Percentiles rank a stretch among this genome's conserved stretches.
Evolutionary conservation across 2,888 invertebrate species (phyloP).

Genomic region (Acrocera orbiculus): DNA sequence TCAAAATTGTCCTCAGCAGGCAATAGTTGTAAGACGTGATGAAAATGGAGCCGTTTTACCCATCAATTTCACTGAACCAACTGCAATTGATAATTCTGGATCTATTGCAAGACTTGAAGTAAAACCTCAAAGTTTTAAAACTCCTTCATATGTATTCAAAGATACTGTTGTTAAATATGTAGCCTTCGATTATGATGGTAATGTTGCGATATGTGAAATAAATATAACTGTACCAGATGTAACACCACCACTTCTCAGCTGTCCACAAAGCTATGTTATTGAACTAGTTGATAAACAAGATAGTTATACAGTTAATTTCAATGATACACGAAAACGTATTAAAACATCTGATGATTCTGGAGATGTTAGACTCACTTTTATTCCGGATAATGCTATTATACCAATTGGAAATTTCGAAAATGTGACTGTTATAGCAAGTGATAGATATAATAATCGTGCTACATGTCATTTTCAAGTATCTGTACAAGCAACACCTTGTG

Average conservation of each 20-base stretch:
- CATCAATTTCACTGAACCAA: conserved; percentile 84
- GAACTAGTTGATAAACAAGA: conserved; percentile 80
- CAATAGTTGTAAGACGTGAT: conserved; percentile 76
- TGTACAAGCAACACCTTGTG: conserved; percentile 84
- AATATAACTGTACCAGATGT: conserved; percentile 89
- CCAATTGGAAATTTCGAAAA: conserved; percentile 78
- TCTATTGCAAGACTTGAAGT: conserved; percentile 85
- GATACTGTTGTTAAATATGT: conserved; percentile 88
- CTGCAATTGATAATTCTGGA: conserved; percentile 89
- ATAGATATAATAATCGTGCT: conserved; percentile 74
- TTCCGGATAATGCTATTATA: conserved; percentile 69
- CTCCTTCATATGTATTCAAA: conserved; percentile 72
- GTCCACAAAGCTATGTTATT: conserved; percentile 86
- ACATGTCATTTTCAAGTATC: conserved; percentile 86
- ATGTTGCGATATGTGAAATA: conserved; percentile 92
- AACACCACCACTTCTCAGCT: conserved; percentile 75
- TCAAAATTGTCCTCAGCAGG: conserved; percentile 89
- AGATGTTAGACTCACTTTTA: conserved; percentile 64
- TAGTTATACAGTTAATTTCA: conserved; percentile 78
- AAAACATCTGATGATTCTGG: conserved; percentile 79
- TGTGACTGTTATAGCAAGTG: conserved; percentile 76
- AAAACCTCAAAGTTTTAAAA: conserved; percentile 78
- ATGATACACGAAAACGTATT: conserved; percentile 68
- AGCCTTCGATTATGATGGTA: conserved; percentile 93
- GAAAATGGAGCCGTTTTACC: conserved; percentile 76